Percentiles rank a stretch among this genome's conserved stretches.
Evolutionary conservation across 1,140 invertebrate genomes (phyloP).

Genomic region (Mamestra configurata): DNA sequence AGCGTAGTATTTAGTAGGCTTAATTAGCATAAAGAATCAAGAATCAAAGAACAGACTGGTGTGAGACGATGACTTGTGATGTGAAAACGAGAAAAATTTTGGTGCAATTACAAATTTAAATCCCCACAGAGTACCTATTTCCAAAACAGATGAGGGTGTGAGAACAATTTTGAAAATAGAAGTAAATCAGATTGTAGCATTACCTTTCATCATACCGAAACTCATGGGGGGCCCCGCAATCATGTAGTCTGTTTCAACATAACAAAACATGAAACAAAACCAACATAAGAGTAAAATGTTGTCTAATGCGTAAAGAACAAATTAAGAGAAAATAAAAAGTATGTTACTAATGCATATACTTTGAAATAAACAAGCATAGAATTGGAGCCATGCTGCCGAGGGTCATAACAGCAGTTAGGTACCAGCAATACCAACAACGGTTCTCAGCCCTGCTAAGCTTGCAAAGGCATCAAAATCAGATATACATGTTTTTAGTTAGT

Average conservation of each 20-base stretch:
- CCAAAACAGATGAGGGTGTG: conserved; percentile 73
- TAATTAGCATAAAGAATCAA: conserved; percentile 64
- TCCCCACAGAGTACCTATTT: conserved; percentile 80
- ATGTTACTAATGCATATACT: conserved; percentile 80
- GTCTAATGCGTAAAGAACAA: conserved; percentile 77
- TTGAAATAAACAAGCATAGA: conserved; percentile 74
- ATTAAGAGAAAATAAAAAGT: conserved; percentile 70
- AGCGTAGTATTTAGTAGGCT: conserved; percentile 79
- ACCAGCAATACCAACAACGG: conserved; percentile 76
- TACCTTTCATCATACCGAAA: conserved; percentile 94
- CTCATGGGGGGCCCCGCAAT: conserved; percentile 91
- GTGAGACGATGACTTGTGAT: conserved; percentile 65
- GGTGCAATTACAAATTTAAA: conserved; percentile 70
- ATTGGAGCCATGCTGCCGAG: conserved; percentile 79
- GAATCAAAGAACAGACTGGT: conserved; percentile 47
- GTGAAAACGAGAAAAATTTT: conserved; percentile 71
- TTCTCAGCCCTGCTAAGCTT: conserved; percentile 77
- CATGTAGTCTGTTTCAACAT: conserved; percentile 91
- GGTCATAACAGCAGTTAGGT: conserved; percentile 74
- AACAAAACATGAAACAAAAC: conserved; percentile 91
- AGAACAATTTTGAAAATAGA: conserved; percentile 82
- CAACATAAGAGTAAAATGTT: conserved; percentile 80
- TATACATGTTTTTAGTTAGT: conserved; percentile 81
- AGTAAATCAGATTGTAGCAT: conserved; percentile 80
- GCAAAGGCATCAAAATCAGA: conserved; percentile 69